phyloP scores from a whole-genome alignment of 2,797 vertebrate genomes.

The Erethizon dorsatum region DNA sequence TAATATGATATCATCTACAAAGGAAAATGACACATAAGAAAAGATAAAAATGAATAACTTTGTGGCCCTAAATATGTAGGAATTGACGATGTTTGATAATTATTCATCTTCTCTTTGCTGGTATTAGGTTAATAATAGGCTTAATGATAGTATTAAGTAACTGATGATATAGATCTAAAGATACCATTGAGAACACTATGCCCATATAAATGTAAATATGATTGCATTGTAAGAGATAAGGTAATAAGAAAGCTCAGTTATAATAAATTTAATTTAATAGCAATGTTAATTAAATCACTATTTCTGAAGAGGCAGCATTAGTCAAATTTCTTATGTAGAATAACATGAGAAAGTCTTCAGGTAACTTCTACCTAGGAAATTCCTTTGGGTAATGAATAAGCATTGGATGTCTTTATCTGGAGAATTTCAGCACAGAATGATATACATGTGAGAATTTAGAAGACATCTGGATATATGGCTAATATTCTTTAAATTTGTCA shows the following conservation, averaged over 20 bases:
- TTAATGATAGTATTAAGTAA: constrained; percentile 69
- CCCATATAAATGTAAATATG: constrained; percentile 5
- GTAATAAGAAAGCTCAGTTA: constrained; percentile 10
- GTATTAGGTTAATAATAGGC: constrained; percentile 67
- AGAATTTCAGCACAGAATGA: neutral
- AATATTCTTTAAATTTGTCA: neutral
- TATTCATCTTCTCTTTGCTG: constrained; percentile 59
- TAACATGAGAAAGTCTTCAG: neutral
- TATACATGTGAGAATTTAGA: neutral
- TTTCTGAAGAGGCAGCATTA: neutral
- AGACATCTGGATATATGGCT: neutral
- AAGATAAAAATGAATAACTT: neutral
- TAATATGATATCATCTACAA: neutral
- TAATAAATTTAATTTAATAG: constrained; percentile 42
- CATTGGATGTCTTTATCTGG: neutral
- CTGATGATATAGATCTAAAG: constrained; percentile 31
- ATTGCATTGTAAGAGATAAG: neutral
- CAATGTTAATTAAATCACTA: constrained; percentile 19
- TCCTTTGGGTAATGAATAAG: neutral
- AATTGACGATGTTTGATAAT: constrained; percentile 69
- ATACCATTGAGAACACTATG: neutral
- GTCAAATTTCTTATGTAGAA: neutral
- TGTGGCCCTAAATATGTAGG: constrained; percentile 30
- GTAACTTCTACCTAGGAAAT: neutral
- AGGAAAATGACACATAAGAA: constrained; percentile 3